Conservation (phyloP, 2,113 vertebrate species). For the Procavia capensis region DNA sequence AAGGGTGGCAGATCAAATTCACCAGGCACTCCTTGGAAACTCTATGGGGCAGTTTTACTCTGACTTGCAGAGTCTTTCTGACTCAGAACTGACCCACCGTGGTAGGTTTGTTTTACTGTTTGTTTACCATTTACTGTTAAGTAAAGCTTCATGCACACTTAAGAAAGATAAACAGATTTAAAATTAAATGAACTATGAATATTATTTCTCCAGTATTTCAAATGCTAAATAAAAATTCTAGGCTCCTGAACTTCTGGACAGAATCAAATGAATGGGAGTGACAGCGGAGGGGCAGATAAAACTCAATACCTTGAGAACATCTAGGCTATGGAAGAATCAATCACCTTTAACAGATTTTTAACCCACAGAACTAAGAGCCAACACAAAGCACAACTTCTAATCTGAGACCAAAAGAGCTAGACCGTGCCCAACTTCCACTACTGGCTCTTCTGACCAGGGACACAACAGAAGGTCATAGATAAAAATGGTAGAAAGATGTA, state of each 20-base stretch:
- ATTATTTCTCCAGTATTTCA: not conserved
- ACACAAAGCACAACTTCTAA: not conserved
- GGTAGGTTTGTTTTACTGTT: too few relatives aligned
- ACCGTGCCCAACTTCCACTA: not conserved
- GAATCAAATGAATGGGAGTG: not conserved
- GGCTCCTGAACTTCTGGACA: not conserved
- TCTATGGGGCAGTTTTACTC: too few relatives aligned
- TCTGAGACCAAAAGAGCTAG: not conserved
- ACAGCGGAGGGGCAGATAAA: not conserved
- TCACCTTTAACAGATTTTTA: not conserved
- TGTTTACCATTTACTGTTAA: not conserved
- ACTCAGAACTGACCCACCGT: too few relatives aligned
- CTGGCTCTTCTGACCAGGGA: too few relatives aligned
- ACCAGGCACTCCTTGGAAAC: too few relatives aligned
- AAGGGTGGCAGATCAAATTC: too few relatives aligned
- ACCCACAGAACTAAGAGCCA: not conserved
- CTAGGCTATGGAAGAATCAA: not conserved
- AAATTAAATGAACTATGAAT: not conserved
- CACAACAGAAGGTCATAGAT: not conserved
- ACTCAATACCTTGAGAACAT: not conserved
- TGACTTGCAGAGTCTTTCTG: too few relatives aligned
- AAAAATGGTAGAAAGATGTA: not conserved
- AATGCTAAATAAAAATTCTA: constrained; percentile 34
- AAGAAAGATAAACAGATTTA: not conserved
- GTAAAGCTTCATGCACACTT: not conserved